Evolutionary conservation across 2,888 invertebrate genomes (phyloP).

Genomic region (Acleris literana): DNA sequence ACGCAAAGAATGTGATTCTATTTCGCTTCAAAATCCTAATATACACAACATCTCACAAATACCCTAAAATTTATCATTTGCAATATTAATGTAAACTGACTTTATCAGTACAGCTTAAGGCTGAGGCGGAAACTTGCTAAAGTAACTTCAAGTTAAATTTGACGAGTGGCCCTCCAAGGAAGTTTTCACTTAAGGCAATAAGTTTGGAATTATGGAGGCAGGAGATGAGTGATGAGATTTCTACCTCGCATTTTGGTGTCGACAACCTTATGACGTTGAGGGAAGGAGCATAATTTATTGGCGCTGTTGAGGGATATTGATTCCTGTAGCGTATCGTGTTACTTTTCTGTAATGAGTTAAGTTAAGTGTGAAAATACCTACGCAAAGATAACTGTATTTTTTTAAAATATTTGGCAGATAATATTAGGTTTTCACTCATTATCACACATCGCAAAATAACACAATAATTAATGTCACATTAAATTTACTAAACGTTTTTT

Average conservation of each 20-base stretch:
- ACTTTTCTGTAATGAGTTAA: neutral
- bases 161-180: constrained; percentile 34
- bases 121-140: constrained; percentile 37
- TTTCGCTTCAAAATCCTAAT: too few relatives aligned
- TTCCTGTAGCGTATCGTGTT: neutral
- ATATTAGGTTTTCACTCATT: too few relatives aligned
- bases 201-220: constrained; percentile 36
- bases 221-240: constrained; percentile 36
- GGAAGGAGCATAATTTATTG: neutral
- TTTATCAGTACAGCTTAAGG: constrained; percentile 39
- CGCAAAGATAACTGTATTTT: too few relatives aligned
- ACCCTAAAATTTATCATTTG: constrained; percentile 43
- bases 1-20: too few relatives aligned
- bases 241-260: neutral
- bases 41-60: constrained; percentile 1
- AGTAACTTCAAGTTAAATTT: constrained; percentile 38
- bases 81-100: constrained; percentile 45
- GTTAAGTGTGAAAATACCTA: too few relatives aligned
- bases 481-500: too few relatives aligned
- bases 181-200: constrained; percentile 43
- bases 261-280: neutral
- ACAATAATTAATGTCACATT: too few relatives aligned
- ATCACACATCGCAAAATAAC: too few relatives aligned
- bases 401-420: too few relatives aligned
- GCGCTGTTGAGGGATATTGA: neutral